Evolutionary conservation across 2,888 invertebrate species (phyloP).

Genomic region (Cataglyphis livida): DNA sequence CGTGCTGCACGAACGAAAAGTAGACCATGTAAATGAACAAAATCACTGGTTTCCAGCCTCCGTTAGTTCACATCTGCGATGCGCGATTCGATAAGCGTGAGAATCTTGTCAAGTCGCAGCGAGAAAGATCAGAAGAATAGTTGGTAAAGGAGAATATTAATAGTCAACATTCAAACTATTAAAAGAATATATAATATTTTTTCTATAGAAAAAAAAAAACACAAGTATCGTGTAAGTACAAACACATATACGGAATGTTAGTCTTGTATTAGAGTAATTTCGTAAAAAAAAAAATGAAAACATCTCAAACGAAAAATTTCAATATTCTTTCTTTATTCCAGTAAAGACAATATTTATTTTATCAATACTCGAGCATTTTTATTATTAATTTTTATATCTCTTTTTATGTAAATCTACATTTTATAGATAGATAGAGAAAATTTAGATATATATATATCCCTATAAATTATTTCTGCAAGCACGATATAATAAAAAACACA

Average conservation of each 20-base stretch:
- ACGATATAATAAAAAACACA: neutral
- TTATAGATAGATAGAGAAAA: neutral
- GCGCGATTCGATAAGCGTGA: conserved; percentile 68
- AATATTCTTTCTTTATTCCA: neutral
- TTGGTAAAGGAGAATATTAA: conserved; percentile 49
- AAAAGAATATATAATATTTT: neutral
- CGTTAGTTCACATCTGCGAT: conserved; percentile 58
- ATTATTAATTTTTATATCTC: neutral
- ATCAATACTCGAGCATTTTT: neutral
- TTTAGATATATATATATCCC: neutral
- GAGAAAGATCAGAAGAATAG: conserved; percentile 58
- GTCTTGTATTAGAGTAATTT: neutral
- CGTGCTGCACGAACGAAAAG: conserved; percentile 70
- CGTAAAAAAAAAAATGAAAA: neutral
- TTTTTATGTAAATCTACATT: neutral
- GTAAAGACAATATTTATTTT: neutral
- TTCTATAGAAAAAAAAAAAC: neutral
- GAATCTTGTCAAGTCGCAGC: conserved; percentile 62
- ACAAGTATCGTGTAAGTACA: neutral
- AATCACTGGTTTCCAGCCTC: conserved; percentile 65
- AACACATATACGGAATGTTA: neutral
- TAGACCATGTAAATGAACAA: conserved; percentile 67
- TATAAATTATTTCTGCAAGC: neutral
- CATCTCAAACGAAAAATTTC: neutral
- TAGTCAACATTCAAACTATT: conserved; percentile 10